These are phyloP conservation scores for Passer montanus DNA, from an alignment of 2,113 vertebrate genomes.

Conservation along the genomic window DNA sequence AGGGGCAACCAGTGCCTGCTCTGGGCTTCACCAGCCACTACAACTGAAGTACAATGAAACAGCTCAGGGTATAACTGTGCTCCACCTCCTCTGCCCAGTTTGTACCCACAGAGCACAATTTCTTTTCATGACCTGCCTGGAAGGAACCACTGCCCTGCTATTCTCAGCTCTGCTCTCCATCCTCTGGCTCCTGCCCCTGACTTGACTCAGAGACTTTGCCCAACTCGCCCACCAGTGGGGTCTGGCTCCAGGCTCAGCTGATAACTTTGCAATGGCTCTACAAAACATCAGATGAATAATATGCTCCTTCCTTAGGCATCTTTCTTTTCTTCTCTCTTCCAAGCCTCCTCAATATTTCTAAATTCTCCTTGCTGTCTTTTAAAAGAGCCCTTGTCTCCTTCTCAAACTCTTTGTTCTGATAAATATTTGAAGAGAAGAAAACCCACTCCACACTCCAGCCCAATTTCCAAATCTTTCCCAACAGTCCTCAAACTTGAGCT, in stretches of 20 bases:
- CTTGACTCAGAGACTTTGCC: background rate
- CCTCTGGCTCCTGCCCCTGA: background rate
- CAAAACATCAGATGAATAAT: background rate
- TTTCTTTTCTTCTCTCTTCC: background rate
- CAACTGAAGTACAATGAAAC: background rate
- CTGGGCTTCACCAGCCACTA: background rate
- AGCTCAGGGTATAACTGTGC: background rate
- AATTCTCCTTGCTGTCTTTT: background rate
- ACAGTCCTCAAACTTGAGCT: background rate
- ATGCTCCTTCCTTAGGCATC: background rate
- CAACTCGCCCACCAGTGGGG: rapidly evolving
- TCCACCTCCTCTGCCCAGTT: background rate
- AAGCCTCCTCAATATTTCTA: background rate
- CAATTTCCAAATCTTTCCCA: background rate
- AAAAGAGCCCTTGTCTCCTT: background rate
- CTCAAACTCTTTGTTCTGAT: background rate
- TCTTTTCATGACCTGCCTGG: background rate
- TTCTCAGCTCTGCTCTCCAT: background rate
- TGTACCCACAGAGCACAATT: background rate
- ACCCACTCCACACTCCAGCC: background rate
- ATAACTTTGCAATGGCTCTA: background rate
- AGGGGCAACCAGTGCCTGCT: background rate
- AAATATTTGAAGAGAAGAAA: conserved; percentile 18
- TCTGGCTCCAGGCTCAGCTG: background rate
- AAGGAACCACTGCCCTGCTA: background rate